Evolutionary conservation across 30 jellyfish, hydroid and myxozoan genomes (phyloP), one percentile per base, ranked within the genome.

Genomic region (Phacellophora camtschatica): DNA sequence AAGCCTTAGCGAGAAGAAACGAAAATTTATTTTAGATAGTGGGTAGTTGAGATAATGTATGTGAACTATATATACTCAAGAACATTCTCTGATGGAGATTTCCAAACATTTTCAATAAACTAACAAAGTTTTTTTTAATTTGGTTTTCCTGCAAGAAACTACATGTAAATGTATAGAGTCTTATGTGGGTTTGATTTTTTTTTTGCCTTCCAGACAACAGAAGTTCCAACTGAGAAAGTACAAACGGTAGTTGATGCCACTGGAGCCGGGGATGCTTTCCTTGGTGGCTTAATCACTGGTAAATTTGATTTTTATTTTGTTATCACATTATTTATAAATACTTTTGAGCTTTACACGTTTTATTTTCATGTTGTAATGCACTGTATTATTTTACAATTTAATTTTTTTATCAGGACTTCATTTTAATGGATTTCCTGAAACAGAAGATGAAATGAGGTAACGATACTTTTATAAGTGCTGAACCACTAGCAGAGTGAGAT

Each of bases 211-310:
- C 54, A 88, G 97, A 62, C 82, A n/a, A 76, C 82, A 0, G 95
- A 74, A 42, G 86, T 89, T 20, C 87, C 89, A 3, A 75, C 95
- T 10, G 89, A 83, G 23, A 35, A 53, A 15, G 49, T 89, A 46
- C 55, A 89, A 29, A 63, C 76, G 6, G 95, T 89, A 33, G 95
- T 83, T 8, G 97, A 89, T 82, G 95, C 97, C 0, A 89, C 97
- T 1, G 97, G 97, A 4, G 97, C 97, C 9, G 97, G 97, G 42
- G 97, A 89, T 74, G 97, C 97, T 4, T 89, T 89, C 43, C 90
- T 89, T 1, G 97, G 97, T 0, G 97, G 97, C 1, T 81, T 89
- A 1, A 89, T 89, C 15, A 92, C 97, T 27, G 94, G 97, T 89
- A 39, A 11, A 15, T 22, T 35, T 37, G 56, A 5, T 8, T 11